These are phyloP conservation scores for Archips xylosteana DNA, from an alignment of 2,888 invertebrate species.

Conservation along the genomic window DNA sequence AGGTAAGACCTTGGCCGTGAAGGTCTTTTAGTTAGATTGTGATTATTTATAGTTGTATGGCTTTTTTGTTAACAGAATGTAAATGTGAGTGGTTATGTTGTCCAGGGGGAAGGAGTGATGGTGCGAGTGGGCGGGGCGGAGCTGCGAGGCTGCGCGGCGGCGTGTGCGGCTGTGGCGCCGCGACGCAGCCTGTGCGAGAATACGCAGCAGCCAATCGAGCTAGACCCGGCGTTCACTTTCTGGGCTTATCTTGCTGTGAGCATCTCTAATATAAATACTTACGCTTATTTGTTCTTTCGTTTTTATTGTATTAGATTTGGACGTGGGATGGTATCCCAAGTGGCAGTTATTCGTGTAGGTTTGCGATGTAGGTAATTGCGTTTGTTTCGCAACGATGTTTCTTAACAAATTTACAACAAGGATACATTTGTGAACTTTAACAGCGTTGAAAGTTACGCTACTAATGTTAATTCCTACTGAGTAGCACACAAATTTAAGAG, in stretches of 20 bases:
- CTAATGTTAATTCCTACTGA: neutral
- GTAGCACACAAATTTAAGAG: constrained; percentile 43
- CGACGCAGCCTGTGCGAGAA: constrained; percentile 87
- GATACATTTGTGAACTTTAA: neutral
- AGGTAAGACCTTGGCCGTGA: constrained; percentile 51
- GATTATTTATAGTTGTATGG: neutral
- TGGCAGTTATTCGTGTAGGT: neutral
- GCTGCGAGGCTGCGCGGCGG: constrained; percentile 82
- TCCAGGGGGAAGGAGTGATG: constrained; percentile 55
- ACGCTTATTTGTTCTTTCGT: neutral
- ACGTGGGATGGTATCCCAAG: neutral
- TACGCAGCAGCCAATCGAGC: constrained; percentile 83
- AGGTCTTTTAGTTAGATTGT: neutral
- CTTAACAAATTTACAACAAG: neutral
- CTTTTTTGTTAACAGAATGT: constrained; percentile 11
- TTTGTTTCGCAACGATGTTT: neutral
- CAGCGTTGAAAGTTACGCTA: neutral
- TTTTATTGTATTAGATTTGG: neutral
- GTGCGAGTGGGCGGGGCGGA: constrained; percentile 63
- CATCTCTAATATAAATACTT: constrained; percentile 39
- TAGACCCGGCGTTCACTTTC: constrained; percentile 88
- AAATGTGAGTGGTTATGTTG: constrained; percentile 32
- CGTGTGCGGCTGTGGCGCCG: constrained; percentile 86
- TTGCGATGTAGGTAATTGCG: neutral
- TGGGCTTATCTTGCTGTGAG: constrained; percentile 89